Evolutionary conservation across 2,888 invertebrate genomes (phyloP), one percentile per base, ranked within the genome.

Genomic region (Ariolimax columbianus): DNA sequence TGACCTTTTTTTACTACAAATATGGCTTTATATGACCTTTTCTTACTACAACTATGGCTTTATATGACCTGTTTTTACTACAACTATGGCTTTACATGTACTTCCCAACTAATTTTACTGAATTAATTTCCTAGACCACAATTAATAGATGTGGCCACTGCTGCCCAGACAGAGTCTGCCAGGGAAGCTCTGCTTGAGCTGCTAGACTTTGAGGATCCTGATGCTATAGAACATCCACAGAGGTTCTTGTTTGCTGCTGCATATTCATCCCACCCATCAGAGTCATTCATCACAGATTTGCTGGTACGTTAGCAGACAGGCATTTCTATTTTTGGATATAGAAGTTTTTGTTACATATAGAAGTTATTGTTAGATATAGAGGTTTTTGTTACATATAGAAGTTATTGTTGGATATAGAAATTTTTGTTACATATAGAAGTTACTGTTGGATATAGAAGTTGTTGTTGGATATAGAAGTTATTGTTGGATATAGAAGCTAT

Each of bases 221-320:
- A 89, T 36, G 91, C 95, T 85, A 94, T 95, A n/a, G 95, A 96
- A 33, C 94, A 95, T 51, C 95, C 95, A 0, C 97, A 97, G 91
- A 95, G 97, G 85, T 97, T 97, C 93, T 94, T 97, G 1, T 96
- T 97, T 95, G 96, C 96, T 0, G 92, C 96, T 19, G 96, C 97
- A 0, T 95, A 96, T 77, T 95, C 96, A 0, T 95, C 96, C 0
- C 95, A 96, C 90, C 96, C 97, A 0, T 95, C 95, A 68, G 94
- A 95, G 59, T 92, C 93, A 68, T 93, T 96, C n/a, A 91, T 96
- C 23, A 93, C 88, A 83, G 90, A 93, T 87, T 83, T 94, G 19
- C 77, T 92, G 91, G 94, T 94, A 89, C 72, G 88, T 82, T 38
- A 47, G 36, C n/a, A n/a, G n/a, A n/a, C n/a, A n/a, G n/a, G n/a